These are phyloP conservation scores for Nesospiza acunhae DNA, from an alignment of 2,113 vertebrate species.

Conservation along the genomic window DNA sequence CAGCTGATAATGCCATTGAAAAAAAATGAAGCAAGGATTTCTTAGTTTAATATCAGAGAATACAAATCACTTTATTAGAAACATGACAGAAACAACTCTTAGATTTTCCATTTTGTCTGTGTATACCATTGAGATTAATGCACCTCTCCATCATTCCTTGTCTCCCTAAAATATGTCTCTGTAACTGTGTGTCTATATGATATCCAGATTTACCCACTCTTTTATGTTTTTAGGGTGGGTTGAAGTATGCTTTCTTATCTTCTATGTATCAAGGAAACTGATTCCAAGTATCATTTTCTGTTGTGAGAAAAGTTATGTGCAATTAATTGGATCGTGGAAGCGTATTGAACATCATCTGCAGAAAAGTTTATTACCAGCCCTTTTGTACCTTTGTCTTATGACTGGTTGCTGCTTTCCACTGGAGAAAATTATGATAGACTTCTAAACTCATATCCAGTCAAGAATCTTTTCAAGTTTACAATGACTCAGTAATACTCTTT, in stretches of 20 bases:
- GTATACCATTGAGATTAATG: background rate
- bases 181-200: background rate
- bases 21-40: background rate
- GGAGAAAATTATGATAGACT: background rate
- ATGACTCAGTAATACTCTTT: background rate
- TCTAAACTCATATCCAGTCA: background rate
- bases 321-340: background rate
- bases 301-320: background rate
- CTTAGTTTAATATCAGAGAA: background rate
- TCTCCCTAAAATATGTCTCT: background rate
- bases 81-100: background rate
- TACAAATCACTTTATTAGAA: background rate
- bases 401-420: background rate
- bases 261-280: background rate
- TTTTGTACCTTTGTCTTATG: background rate
- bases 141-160: background rate
- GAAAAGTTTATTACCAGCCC: background rate
- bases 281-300: background rate
- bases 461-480: background rate
- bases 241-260: background rate
- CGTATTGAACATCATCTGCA: rapidly evolving
- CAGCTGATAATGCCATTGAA: background rate
- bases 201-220: background rate
- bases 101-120: background rate
- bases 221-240: background rate